Conservation (phyloP, 2,797 vertebrate species). For the Menidia menidia region DNA sequence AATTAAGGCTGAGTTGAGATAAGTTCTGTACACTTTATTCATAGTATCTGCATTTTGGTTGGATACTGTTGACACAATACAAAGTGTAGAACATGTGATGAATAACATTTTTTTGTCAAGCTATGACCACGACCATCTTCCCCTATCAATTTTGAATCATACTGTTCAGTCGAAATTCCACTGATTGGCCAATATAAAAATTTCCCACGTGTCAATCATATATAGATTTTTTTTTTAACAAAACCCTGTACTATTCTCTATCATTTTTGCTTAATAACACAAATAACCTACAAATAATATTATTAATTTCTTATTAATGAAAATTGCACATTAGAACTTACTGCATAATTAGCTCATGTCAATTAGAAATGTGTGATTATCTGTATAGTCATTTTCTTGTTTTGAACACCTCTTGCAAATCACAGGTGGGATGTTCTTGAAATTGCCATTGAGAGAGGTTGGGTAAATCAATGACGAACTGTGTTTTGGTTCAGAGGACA, state of each 20-base stretch:
- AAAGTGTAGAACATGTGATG: not conserved
- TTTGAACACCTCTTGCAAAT: not conserved
- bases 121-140: not conserved
- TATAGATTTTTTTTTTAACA: not conserved
- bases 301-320: no score
- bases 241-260: no score
- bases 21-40: conserved; percentile 27
- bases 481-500: conserved; percentile 39
- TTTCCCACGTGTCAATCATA: not conserved
- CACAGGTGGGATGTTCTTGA: conserved; percentile 20
- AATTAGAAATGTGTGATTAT: no score
- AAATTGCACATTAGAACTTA: no score
- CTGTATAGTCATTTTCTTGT: not conserved
- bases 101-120: not conserved
- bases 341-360: not conserved
- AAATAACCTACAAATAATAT: no score
- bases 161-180: not conserved
- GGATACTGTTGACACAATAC: conserved; percentile 3
- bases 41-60: conserved; percentile 8
- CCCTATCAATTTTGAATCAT: not conserved
- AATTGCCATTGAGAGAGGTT: conserved; percentile 41
- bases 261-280: no score
- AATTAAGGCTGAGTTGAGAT: conserved; percentile 54
- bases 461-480: conserved; percentile 51
- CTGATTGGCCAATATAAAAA: not conserved